phyloP scores from a whole-genome alignment of 1,140 invertebrate species.

The Caenorhabditis tropicalis region DNA sequence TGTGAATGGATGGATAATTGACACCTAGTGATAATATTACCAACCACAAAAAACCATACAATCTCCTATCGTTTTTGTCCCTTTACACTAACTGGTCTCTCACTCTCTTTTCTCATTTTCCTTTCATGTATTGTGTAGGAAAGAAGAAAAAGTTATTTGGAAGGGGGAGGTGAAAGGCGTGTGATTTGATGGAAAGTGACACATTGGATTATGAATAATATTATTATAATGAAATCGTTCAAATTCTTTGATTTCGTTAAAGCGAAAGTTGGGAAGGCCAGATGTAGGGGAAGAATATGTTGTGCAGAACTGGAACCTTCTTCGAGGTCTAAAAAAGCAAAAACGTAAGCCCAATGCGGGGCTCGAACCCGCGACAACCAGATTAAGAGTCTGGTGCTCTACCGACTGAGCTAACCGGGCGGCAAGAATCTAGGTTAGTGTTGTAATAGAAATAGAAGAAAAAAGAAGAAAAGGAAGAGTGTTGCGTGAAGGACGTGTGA shows the following conservation, averaged over 20 bases:
- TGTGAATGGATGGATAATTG: too few species aligned
- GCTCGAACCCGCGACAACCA: conserved; percentile 71
- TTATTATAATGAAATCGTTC: background rate
- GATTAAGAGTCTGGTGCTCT: conserved; percentile 72
- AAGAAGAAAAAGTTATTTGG: background rate
- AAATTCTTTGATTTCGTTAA: too few species aligned
- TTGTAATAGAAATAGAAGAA: too few species aligned
- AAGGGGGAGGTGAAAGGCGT: background rate
- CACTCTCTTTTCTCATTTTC: background rate
- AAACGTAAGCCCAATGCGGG: conserved; percentile 69
- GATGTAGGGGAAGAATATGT: too few species aligned
- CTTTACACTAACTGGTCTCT: background rate
- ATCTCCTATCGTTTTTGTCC: background rate
- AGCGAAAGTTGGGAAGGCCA: too few species aligned
- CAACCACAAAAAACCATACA: background rate
- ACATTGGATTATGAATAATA: conserved; percentile 20
- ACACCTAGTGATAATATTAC: background rate
- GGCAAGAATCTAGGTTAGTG: background rate
- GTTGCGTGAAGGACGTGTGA: too few species aligned
- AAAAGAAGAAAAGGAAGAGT: too few species aligned
- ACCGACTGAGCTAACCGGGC: conserved; percentile 71
- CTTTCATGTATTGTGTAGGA: background rate
- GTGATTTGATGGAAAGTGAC: conserved; percentile 31
- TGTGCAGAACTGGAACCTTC: too few species aligned
- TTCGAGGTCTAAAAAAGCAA: too few species aligned